Base-by-base conservation (phyloP, 2,113 vertebrate species). In the Ardeotis arabs region DNA sequence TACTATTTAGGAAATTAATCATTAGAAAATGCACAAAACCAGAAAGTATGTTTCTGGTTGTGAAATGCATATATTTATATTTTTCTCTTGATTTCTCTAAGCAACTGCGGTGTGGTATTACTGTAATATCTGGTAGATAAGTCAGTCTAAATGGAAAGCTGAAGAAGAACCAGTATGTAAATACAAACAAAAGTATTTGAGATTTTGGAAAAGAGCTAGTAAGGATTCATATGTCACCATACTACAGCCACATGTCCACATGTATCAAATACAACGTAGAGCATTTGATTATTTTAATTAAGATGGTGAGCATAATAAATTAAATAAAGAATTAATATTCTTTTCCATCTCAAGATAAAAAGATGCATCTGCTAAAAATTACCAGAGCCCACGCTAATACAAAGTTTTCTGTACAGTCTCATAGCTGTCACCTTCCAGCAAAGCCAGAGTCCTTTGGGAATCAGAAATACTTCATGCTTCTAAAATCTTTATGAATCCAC, bases 401-500 rank as follows among this genome's bases (percentile, higher is more conserved):
- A 24, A 76, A 72, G n/a, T 78, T 81, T 76, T 95, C 56, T 16
- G 3, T 63, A 56, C 35, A 74, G 28, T 45, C 52, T 91, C 70
- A 66, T 29, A 87, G 89, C 89, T 89, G 64, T 41, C 63, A 59
- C 52, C 41, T 89, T 93, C 53, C 56, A 80, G 69, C 69, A 93
- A 93, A 91, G 70, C 22, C 50, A 23, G 41, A 75, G 75, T 80
- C 76, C 58, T 72, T n/a, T 74, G 86, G 80, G 84, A 93, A 89
- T 87, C 47, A 68, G 47, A 84, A 93, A 90, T 70, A 84, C 73
- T 74, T 79, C 13, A 68, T 50, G 63, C 64, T 89, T 90, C 91
- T 67, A 80, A 90, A 96, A 94, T 73, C 58, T 86, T 88, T 90
- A 87, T 89, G 84, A 78, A 86, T 84, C 41, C 29, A 56, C 66